Evolutionary conservation across 2,888 invertebrate genomes (phyloP).

Genomic region (Epinotia nisella): DNA sequence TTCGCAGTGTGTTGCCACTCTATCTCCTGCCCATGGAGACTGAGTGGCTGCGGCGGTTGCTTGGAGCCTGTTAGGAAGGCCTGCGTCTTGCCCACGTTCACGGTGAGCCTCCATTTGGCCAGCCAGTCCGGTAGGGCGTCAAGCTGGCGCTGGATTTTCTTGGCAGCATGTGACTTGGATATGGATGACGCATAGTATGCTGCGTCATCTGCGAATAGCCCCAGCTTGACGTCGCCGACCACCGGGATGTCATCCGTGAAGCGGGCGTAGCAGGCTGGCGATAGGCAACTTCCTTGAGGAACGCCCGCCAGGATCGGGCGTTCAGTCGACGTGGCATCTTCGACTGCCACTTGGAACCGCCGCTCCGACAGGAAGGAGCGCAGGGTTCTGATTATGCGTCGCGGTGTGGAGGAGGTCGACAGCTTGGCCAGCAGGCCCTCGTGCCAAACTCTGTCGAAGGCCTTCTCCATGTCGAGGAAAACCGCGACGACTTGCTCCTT

Average conservation of each 20-base stretch:
- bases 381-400: not conserved
- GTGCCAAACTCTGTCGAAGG: constrained; percentile 13
- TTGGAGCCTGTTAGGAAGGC: not conserved
- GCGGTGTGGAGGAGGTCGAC: constrained; percentile 4
- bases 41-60: not conserved
- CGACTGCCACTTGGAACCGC: not conserved
- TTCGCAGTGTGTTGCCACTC: constrained; percentile 4
- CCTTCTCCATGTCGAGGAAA: constrained; percentile 2
- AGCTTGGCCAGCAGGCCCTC: constrained; percentile 27
- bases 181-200: not conserved
- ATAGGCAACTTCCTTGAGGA: not conserved
- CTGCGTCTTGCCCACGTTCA: constrained; percentile 30
- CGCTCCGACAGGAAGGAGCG: not conserved
- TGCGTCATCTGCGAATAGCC: not conserved
- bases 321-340: not conserved
- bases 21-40: not conserved
- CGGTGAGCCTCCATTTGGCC: constrained; percentile 15
- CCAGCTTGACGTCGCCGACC: constrained; percentile 1
- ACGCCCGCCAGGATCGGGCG: constrained; percentile 1
- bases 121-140: constrained; percentile 32
- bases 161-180: not conserved
- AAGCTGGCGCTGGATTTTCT: not conserved
- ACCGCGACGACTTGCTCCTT: not conserved
- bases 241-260: not conserved
- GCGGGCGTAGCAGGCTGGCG: not conserved